Base-by-base conservation (phyloP, 2,113 vertebrate genomes). In the Rhipidura dahli region DNA sequence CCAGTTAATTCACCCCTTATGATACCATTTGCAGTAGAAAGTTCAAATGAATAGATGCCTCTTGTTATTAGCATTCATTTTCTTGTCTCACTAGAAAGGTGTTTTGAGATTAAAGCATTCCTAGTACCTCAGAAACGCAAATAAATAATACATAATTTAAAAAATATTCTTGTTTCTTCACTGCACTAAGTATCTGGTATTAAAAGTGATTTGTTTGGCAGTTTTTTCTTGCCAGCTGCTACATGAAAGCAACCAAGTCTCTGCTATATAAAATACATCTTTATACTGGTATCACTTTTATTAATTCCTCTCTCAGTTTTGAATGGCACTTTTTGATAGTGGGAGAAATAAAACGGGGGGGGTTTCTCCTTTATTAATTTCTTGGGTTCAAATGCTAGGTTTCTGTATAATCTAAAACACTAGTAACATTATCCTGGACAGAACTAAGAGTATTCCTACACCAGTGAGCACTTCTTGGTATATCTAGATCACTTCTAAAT, bases 31-130 rank as follows among this genome's bases (percentile, higher is more conserved):
- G 31, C 72, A 86, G 50, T 18, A 91, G 35, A 53, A 83, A 87
- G 19, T 45, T 91, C 63, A 79, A 40, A 63, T 39, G 2, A 50
- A 75, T 6, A 90, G 47, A 89, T 37, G n/a, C 12, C 50, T 83
- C 40, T 37, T 31, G 27, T 64, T 80, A 93, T 53, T 93, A 91
- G 69, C 59, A 94, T 94, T 69, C 28, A 73, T 96, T 83, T 96
- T 60, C 65, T 96, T 87, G 56, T 77, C 42, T 92, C 56, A 94
- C 71, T 96, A 91, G 95, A 96, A 51, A 95, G 63, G 64, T 44
- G 76, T 91, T 93, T 93, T 87, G 76, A 97, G 87, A 90, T 94
- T 70, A 30, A 59, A 79, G 24, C 37, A n/a, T 27, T 89, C 53
- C 31, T 80, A 83, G 78, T 70, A 94, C 44, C 77, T 66, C 85